Percentiles rank a stretch among this genome's conserved stretches.
Conservation (phyloP, 2,113 vertebrate genomes). For the Microcebus jonahi region DNA sequence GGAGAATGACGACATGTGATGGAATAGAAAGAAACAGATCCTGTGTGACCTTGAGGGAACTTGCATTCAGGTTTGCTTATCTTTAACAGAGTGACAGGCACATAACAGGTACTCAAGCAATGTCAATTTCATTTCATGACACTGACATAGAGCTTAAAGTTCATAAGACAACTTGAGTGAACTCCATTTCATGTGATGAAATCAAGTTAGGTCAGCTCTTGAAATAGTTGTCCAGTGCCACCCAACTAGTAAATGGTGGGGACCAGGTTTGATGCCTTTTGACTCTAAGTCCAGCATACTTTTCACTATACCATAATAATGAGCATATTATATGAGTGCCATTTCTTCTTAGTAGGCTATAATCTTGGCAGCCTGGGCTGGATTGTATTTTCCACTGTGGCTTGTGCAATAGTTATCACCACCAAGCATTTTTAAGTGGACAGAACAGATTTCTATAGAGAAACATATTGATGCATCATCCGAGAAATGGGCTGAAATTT, state of each 20-base stretch:
- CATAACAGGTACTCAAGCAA: neutral
- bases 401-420: constrained; percentile 55
- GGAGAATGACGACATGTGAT: neutral
- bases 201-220: neutral
- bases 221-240: neutral
- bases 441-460: constrained; percentile 59
- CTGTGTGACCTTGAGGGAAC: neutral
- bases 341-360: constrained; percentile 48
- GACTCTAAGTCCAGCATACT: constrained; percentile 13
- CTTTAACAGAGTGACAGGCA: neutral
- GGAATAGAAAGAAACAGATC: neutral
- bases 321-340: neutral
- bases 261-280: constrained; percentile 17
- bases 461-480: constrained; percentile 30
- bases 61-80: neutral
- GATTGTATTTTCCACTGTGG: constrained; percentile 59
- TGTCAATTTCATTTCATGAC: neutral
- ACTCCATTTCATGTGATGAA: neutral
- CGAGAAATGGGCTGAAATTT: constrained; percentile 40
- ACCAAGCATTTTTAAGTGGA: constrained; percentile 53
- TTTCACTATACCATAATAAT: constrained; percentile 54
- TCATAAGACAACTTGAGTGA: neutral
- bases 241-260: neutral
- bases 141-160: neutral
- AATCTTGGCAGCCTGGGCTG: constrained; percentile 49